Conservation (phyloP, 2,888 invertebrate species). For the Drosophila koepferae region DNA sequence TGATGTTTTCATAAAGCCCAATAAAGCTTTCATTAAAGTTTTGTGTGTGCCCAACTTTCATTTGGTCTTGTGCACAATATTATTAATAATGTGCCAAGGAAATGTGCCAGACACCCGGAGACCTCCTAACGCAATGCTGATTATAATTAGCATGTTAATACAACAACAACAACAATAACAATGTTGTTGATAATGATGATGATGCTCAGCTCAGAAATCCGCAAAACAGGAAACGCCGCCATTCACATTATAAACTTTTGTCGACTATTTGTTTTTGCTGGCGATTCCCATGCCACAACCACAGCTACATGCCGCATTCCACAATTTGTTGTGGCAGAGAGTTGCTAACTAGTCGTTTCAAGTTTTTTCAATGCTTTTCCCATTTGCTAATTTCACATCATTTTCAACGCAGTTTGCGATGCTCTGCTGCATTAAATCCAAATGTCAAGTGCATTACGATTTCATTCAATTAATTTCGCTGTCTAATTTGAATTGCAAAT, state of each 20-base stretch:
- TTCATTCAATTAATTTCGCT: constrained; percentile 39
- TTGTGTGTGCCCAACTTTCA: constrained; percentile 52
- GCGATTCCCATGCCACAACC: not conserved
- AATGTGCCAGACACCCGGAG: constrained; percentile 46
- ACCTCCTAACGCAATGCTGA: constrained; percentile 8
- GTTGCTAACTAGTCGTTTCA: constrained; percentile 12
- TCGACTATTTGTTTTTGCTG: constrained; percentile 33
- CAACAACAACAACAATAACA: not conserved
- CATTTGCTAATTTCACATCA: constrained; percentile 33
- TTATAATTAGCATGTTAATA: constrained; percentile 27
- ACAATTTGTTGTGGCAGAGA: constrained; percentile 9
- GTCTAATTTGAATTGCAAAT: constrained; percentile 36
- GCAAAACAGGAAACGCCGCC: constrained; percentile 39
- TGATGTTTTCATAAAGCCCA: constrained; percentile 61
- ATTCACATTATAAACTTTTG: constrained; percentile 36
- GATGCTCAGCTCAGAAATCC: constrained; percentile 34
- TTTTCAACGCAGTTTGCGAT: constrained; percentile 17
- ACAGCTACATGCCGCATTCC: not conserved
- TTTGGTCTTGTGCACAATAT: constrained; percentile 56
- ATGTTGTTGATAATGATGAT: constrained; percentile 12
- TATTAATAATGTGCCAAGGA: constrained; percentile 59
- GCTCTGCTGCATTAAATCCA: constrained; percentile 29
- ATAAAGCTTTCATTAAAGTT: constrained; percentile 70
- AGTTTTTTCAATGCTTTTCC: constrained; percentile 2
- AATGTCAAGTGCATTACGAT: constrained; percentile 48